Evolutionary conservation across 2,113 vertebrate genomes (phyloP), one percentile per base, ranked within the genome.

Genomic region (Cheilinus undulatus): DNA sequence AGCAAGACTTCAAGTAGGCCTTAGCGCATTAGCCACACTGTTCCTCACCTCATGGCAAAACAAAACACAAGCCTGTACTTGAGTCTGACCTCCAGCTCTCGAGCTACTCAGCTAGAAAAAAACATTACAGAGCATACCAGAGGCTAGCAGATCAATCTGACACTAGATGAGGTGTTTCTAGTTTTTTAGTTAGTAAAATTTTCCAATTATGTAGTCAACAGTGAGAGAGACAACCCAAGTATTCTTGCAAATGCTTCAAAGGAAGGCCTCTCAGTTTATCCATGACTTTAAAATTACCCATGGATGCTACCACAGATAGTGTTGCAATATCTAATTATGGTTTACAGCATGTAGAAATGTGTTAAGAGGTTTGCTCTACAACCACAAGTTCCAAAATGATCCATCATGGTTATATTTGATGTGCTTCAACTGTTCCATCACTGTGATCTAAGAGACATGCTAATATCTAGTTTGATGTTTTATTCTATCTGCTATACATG

Each of bases 41-140:
- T 27, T 75, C 45, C 60, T 84, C 69, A 45, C 73, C 75, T 79
- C 54, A 20, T 42, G 57, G 69, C 69, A 59, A 90, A 86, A 82
- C 63, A 73, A 63, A 86, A 73, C 73, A 64, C 72, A 64, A 59
- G 78, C 20, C 78, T 23, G 56, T 23, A 30, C 76, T 43, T 12
- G 73, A 72, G 54, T 70, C 76, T 75, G 72, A 63, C 71, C 71
- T 49, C 53, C 24, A n/a, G 26, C 45, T 67, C 57, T 80, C 51
- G 13, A 61, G 28, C 36, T 17, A 3, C 67, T 69, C 57, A 13
- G 52, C 51, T 67, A 49, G n/a, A n/a, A 26, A 80, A 80, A 78
- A 80, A 42, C 53, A 76, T 62, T 79, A 71, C 42, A 50, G 24
- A 36, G 27, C 27, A 65, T 69, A 79, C 64, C 77, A 24, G 17